Conservation (phyloP, 2,113 vertebrate genomes). For the Epinephelus cyanopodus region DNA sequence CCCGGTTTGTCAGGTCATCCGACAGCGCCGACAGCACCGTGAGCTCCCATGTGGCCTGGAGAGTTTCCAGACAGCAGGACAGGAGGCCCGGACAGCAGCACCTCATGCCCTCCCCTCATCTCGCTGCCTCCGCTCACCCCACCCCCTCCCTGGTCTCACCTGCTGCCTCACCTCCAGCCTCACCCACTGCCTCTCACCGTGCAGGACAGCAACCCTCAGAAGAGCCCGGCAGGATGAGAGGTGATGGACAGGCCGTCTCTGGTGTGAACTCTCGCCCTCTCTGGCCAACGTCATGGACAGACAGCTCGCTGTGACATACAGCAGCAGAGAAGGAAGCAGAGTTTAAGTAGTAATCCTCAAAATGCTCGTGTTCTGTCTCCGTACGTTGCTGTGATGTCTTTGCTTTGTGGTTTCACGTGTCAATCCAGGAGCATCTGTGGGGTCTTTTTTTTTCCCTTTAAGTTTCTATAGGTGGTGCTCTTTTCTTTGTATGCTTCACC, state of each 20-base stretch:
- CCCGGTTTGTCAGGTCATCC: constrained; percentile 72
- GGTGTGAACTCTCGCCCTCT: constrained; percentile 62
- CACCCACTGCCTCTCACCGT: constrained; percentile 64
- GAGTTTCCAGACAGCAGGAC: constrained; percentile 77
- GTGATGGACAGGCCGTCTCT: constrained; percentile 76
- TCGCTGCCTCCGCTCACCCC: not conserved
- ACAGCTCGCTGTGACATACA: constrained; percentile 53
- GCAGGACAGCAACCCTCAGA: constrained; percentile 79
- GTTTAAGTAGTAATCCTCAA: constrained; percentile 38
- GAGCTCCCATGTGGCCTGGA: constrained; percentile 73
- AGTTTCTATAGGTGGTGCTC: constrained; percentile 31
- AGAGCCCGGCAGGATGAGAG: constrained; percentile 68
- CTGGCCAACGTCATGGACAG: constrained; percentile 53
- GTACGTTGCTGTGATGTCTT: constrained; percentile 4
- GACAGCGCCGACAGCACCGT: constrained; percentile 68
- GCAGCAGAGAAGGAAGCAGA: constrained; percentile 28
- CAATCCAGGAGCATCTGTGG: not conserved
- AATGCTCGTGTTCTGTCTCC: constrained; percentile 14
- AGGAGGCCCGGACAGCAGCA: constrained; percentile 69
- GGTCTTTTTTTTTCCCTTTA: not conserved
- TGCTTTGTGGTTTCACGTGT: constrained; percentile 36
- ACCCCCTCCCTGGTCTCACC: constrained; percentile 14
- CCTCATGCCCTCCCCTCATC: constrained; percentile 51
- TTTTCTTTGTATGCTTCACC: constrained; percentile 21
- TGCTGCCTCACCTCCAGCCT: constrained; percentile 50